Evolutionary conservation across 1,140 invertebrate genomes (phyloP).

Genomic region (Pseudomyrmex dendroicus): DNA sequence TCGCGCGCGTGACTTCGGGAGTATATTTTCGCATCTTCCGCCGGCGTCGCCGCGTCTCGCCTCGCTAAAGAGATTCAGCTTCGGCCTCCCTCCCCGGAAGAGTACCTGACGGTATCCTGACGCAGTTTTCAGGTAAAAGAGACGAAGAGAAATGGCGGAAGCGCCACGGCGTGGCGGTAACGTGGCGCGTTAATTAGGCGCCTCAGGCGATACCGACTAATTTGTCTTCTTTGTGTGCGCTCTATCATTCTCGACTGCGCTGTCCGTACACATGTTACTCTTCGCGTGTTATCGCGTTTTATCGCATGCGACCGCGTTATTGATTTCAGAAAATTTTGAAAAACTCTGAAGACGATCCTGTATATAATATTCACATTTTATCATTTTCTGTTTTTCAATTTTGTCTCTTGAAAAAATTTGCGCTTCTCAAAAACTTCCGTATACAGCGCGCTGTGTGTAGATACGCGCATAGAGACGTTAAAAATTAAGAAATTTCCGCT

Average conservation of each 20-base stretch:
- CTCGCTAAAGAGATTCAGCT: slow-evolving; percentile 13
- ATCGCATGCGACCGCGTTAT: not conserved
- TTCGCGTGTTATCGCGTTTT: not conserved
- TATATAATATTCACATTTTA: not conserved
- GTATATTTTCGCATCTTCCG: slow-evolving; percentile 30
- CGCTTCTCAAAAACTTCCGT: too few relatives aligned
- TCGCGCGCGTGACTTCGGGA: slow-evolving; percentile 48
- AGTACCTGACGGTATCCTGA: slow-evolving; percentile 5
- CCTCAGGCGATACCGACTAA: slow-evolving; percentile 36
- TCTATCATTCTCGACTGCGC: not conserved
- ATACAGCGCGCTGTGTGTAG: too few relatives aligned
- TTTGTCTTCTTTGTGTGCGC: slow-evolving; percentile 16
- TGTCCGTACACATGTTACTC: not conserved
- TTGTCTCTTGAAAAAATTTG: not conserved
- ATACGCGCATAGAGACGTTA: too few relatives aligned
- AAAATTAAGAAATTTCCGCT: slow-evolving; percentile 4
- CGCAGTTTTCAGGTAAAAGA: slow-evolving; percentile 6
- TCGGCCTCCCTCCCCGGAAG: slow-evolving; percentile 16
- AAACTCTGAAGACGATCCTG: not conserved
- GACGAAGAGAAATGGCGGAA: not conserved
- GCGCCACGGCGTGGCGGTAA: not conserved
- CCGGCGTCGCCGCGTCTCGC: slow-evolving; percentile 5
- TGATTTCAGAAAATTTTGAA: not conserved
- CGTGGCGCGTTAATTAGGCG: slow-evolving; percentile 34
- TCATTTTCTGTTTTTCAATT: not conserved